These are phyloP conservation scores for Dinocampus coccinellae DNA, from an alignment of 2,888 invertebrate genomes.

Conservation along the genomic window DNA sequence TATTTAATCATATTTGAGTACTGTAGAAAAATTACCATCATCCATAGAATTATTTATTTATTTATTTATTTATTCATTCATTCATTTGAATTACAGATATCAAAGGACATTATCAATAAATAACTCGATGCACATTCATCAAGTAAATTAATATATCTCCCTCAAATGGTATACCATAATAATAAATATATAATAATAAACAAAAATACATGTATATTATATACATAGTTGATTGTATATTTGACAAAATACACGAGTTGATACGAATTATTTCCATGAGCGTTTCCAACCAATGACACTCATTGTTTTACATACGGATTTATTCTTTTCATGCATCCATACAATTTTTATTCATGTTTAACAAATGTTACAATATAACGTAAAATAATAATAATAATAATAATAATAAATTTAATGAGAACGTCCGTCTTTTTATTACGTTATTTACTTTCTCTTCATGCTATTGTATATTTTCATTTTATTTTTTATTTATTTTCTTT, in stretches of 20 bases:
- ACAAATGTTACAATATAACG: not conserved
- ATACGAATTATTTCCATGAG: not conserved
- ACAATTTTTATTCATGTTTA: not conserved
- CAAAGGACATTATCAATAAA: not conserved
- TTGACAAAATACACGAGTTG: not conserved
- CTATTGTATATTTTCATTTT: not conserved
- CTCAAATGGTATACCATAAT: constrained; percentile 2
- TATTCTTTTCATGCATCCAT: no score
- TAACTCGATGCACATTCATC: not conserved
- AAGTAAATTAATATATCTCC: constrained; percentile 3
- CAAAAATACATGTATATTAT: constrained; percentile 18
- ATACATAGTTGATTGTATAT: no score
- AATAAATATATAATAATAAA: not conserved
- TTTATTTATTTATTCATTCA: not conserved
- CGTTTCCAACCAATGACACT: not conserved
- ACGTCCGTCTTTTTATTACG: not conserved
- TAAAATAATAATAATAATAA: not conserved
- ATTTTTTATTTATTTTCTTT: not conserved
- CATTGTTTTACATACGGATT: not conserved
- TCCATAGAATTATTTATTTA: no score
- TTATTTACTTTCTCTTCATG: not conserved
- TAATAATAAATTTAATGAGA: not conserved
- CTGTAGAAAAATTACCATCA: no score
- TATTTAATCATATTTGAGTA: not conserved
- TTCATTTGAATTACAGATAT: not conserved